Base-by-base conservation (phyloP, 2,888 invertebrate genomes). In the Hofmannophila pseudospretella region DNA sequence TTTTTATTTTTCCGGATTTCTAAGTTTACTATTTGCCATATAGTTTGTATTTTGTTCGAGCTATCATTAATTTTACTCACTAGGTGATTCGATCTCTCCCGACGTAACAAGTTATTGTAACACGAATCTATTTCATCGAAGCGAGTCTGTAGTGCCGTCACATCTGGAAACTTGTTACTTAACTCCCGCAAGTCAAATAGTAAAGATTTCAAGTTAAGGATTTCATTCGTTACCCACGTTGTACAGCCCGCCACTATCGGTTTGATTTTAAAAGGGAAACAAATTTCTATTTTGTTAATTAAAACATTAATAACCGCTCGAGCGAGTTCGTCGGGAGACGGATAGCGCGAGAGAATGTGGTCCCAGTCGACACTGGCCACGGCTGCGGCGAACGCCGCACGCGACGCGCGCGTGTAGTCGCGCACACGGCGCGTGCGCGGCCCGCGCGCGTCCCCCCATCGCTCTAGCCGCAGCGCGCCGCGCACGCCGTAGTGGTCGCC, bases 301-400 rank as follows among this genome's bases (percentile, higher is more conserved):
- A 39, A 23, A 8, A 39, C 9, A 12, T 31, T 34, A 10, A 34
- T 25, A 4, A 39, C 27, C 7, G 31, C 9, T 14, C 32, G 23
- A 2, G 38, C 38, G 9, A 38, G 11, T 3, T 31, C 30, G 7
- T 34, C 31, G 8, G 32, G 5, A 7, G 31, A 22, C 2, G 12
- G 3, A 10, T 12, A 7, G 7, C 34, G 30, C 2, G 31, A 7
- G 9, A 9, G 31, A 1, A 39, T 0, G 2, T 16, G 20, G 7
- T 16, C 12, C 38, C 38, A 34, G 20, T 39, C 39, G 19, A 39
- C 31, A 16, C 34, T 34, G 4, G 8, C 26, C 10, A 34, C 11
- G 7, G 34, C 26, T 7, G 25, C 20, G 1, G 9, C 14, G 5
- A 30, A 19, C 5, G 25, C 20, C 4, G 13, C 13, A 4, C 26